These are phyloP conservation scores for Seira musarum DNA, from an alignment of 2,888 invertebrate species.

Conservation along the genomic window DNA sequence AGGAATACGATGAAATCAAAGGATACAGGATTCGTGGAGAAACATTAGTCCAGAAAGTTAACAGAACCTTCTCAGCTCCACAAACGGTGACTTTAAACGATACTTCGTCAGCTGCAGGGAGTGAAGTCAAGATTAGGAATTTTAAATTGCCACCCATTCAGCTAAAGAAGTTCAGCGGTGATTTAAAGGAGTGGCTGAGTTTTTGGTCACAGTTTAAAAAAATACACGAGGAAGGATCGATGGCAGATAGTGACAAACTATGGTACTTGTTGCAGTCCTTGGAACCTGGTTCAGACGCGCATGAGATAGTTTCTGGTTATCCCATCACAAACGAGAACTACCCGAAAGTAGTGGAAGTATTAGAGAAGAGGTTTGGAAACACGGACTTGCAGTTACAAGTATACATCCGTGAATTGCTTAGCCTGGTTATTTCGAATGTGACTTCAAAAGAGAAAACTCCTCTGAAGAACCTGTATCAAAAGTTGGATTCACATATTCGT, in stretches of 20 bases:
- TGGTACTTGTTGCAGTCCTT: not conserved
- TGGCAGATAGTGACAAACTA: not conserved
- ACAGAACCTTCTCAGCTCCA: no score
- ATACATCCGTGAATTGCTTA: slow-evolving; percentile 4
- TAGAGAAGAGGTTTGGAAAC: slow-evolving; percentile 28
- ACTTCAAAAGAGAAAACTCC: not conserved
- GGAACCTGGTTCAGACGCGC: not conserved
- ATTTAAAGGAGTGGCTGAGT: not conserved
- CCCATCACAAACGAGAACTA: not conserved
- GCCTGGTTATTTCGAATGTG: not conserved
- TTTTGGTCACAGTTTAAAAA: no score
- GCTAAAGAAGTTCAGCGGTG: no score
- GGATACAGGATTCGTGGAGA: no score
- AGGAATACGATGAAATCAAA: not conserved
- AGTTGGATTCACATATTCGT: not conserved
- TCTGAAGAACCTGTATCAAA: not conserved
- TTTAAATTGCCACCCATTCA: not conserved
- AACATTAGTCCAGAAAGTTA: no score
- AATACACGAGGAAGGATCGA: not conserved
- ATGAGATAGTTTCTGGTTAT: not conserved
- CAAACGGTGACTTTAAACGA: no score
- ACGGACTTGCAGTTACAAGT: slow-evolving; percentile 14
- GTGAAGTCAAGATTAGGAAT: not conserved
- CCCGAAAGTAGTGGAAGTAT: not conserved
- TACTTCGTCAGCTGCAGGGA: not conserved